Base-by-base conservation (phyloP, 2,888 invertebrate species). In the Torymus aiolomorphi region DNA sequence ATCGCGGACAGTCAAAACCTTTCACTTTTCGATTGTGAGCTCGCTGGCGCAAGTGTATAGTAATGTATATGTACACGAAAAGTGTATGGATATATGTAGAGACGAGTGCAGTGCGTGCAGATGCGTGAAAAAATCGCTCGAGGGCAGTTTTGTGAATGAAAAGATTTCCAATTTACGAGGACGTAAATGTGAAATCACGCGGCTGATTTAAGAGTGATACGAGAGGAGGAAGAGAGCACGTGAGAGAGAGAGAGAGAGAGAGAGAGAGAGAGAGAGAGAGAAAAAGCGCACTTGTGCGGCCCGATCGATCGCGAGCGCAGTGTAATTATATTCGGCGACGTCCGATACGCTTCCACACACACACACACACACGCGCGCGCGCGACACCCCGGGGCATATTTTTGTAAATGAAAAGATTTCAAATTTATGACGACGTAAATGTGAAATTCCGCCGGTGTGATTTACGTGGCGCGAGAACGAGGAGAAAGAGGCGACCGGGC, bases 141-240 rank as follows among this genome's bases (percentile, higher is more conserved):
- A 70, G 71, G 76, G 76, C 71, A 77, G 70, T 56, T 77, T 71
- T 57, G 63, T 65, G 76, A 77, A 77, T 77, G 71, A 77, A 77
- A 77, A 77, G 63, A 77, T 77, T 71, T 63, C 71, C 76, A 65
- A 77, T 77, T 77, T 77, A 77, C 71, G 76, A 77, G 76, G 71
- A 71, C 70, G 76, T 71, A 71, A 77, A 71, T 71, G 76, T 71
- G 76, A 77, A 77, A 77, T 71, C 62, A 24, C 76, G 63, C 57
- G 57, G 16, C 71, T 70, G 76, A 77, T 71, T 77, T 77, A 77
- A 77, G 76, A 77, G 57, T 65, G 76, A 77, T 65, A 18, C 18
- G 56, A 16, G n/a, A 54, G 63, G 57, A 31, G n/a, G 13, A 14
- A 54, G 24, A 49, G 42, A 42, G 8, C 42, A 42, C 42, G 42